phyloP scores from a whole-genome alignment of 1,140 invertebrate genomes.

The Cyclargus thomasi region DNA sequence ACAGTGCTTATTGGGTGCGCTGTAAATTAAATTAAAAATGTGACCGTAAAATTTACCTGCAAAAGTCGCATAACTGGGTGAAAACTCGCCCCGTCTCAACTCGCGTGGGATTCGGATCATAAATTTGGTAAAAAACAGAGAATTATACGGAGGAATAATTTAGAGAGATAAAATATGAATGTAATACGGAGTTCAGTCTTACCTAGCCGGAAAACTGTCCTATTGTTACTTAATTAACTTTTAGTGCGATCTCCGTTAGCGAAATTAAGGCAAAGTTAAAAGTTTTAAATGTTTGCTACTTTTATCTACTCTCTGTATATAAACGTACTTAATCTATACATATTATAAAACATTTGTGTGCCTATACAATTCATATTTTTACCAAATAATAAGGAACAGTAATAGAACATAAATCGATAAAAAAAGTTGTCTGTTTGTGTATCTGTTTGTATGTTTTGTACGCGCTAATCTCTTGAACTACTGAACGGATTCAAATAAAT shows the following conservation, averaged over 20 bases:
- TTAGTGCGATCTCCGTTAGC: neutral
- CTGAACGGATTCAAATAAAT: too few species aligned
- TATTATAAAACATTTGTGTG: too few species aligned
- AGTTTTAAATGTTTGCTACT: neutral
- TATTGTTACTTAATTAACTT: constrained; percentile 5
- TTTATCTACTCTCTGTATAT: too few species aligned
- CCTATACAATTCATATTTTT: too few species aligned
- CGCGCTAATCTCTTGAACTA: too few species aligned
- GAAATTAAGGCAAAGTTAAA: neutral
- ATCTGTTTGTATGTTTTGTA: too few species aligned
- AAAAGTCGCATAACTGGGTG: constrained; percentile 42
- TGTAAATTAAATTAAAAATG: constrained; percentile 41
- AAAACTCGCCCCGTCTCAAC: constrained; percentile 42
- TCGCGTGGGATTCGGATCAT: constrained; percentile 41
- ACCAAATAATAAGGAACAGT: too few species aligned
- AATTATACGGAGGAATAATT: constrained; percentile 17
- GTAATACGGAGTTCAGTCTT: constrained; percentile 10
- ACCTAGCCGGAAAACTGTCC: constrained; percentile 2
- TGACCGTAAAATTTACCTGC: constrained; percentile 35
- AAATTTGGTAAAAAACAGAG: constrained; percentile 41
- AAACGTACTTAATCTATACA: neutral
- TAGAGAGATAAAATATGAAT: constrained; percentile 11
- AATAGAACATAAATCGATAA: too few species aligned
- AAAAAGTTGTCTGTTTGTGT: too few species aligned
- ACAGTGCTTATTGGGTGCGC: constrained; percentile 13